A percentile compares a stretch with the other conserved stretches of the same genome.
Conservation (phyloP, 2,888 invertebrate species). For the Folsomia candida region DNA sequence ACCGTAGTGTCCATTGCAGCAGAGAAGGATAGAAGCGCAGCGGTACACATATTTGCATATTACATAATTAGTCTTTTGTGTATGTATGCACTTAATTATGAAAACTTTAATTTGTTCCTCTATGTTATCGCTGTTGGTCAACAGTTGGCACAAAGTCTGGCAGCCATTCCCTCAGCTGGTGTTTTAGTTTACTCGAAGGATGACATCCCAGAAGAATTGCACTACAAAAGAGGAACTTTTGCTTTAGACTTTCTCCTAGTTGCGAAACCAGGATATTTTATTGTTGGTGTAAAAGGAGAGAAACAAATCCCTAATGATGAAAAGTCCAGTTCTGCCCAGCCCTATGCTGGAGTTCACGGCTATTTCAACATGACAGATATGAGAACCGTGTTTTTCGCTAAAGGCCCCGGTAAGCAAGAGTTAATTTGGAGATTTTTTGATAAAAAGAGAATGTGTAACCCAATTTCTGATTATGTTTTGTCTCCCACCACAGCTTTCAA, state of each 20-base stretch:
- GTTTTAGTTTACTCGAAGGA: slow-evolving; percentile 53
- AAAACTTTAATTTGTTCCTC: neutral
- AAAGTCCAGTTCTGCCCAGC: slow-evolving; percentile 30
- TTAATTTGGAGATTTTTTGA: neutral
- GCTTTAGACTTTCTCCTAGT: slow-evolving; percentile 55
- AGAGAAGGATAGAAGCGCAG: slow-evolving; percentile 9
- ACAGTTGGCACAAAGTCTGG: neutral
- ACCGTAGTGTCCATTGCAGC: slow-evolving; percentile 51
- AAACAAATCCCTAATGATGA: slow-evolving; percentile 32
- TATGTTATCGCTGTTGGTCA: slow-evolving; percentile 8
- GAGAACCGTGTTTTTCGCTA: slow-evolving; percentile 52
- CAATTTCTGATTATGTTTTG: neutral
- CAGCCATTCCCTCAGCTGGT: slow-evolving; percentile 23
- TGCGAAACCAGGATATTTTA: slow-evolving; percentile 54
- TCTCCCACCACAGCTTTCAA: slow-evolving; percentile 55
- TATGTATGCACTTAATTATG: neutral
- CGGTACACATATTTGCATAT: slow-evolving; percentile 3
- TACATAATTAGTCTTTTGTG: neutral
- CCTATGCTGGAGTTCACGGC: slow-evolving; percentile 49
- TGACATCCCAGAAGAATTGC: slow-evolving; percentile 56
- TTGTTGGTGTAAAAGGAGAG: slow-evolving; percentile 43
- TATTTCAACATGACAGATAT: slow-evolving; percentile 51
- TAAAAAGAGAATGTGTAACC: neutral
- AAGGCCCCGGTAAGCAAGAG: slow-evolving; percentile 51
- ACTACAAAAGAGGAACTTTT: slow-evolving; percentile 55